These are phyloP conservation scores for Phocoena sinus DNA, from an alignment of 2,113 vertebrate species.

Conservation along the genomic window DNA sequence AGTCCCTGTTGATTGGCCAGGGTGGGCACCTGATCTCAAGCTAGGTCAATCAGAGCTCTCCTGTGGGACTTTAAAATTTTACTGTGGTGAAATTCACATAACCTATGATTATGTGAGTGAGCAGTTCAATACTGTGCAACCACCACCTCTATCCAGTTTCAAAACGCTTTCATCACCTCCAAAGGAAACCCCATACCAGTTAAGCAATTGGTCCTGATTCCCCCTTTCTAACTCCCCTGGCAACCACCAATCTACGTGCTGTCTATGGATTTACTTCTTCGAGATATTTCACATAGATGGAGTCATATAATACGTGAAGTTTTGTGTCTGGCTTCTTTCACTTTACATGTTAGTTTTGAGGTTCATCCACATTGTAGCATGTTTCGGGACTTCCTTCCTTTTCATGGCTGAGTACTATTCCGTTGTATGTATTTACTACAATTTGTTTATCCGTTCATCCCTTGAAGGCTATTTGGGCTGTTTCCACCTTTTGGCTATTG, in stretches of 20 bases:
- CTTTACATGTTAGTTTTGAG: neutral
- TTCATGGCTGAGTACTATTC: neutral
- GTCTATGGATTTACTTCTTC: neutral
- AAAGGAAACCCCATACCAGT: neutral
- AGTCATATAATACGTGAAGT: neutral
- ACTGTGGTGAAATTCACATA: neutral
- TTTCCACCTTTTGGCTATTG: neutral
- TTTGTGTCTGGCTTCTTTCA: neutral
- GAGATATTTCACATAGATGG: neutral
- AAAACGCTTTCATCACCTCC: neutral
- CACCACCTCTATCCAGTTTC: neutral
- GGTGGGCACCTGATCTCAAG: neutral
- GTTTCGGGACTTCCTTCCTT: neutral
- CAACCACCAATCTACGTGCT: neutral
- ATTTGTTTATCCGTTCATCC: neutral
- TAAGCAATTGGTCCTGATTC: neutral
- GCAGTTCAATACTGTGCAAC: neutral
- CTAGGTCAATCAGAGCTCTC: neutral
- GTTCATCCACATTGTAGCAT: neutral
- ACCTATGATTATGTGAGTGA: neutral
- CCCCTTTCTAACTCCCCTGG: neutral
- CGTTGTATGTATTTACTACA: neutral
- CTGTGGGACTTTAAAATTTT: neutral
- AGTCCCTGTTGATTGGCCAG: neutral
- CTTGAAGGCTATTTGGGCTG: neutral